Percentiles rank a stretch among this genome's conserved stretches.
Evolutionary conservation across 2,113 vertebrate genomes (phyloP).

Genomic region (Microtus pennsylvanicus): DNA sequence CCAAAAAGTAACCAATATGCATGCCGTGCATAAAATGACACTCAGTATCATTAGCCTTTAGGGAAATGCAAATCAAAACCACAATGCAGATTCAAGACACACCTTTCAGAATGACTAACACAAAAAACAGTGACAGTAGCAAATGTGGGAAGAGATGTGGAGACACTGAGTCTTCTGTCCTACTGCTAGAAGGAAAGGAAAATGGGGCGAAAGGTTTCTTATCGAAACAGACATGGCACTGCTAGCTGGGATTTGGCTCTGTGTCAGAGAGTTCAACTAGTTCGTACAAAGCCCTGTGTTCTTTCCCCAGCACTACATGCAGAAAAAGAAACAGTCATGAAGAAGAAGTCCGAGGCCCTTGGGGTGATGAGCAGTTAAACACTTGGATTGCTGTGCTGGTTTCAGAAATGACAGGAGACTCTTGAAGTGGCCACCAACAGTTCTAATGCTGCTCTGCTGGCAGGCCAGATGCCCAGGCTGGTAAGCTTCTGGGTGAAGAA

Average conservation of each 20-base stretch:
- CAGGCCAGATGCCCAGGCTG: not conserved
- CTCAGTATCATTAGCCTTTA: not conserved
- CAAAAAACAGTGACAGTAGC: not conserved
- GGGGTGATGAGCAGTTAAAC: not conserved
- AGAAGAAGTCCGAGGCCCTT: not conserved
- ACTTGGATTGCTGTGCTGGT: not conserved
- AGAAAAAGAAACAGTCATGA: not conserved
- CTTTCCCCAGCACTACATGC: not conserved
- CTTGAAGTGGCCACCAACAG: not conserved
- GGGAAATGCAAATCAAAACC: not conserved
- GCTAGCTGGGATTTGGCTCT: not conserved
- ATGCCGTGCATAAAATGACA: not conserved
- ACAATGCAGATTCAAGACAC: accelerated
- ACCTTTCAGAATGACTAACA: not conserved
- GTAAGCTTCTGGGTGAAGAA: not conserved
- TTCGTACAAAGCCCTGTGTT: not conserved
- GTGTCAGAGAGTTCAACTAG: not conserved
- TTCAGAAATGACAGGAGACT: not conserved
- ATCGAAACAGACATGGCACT: not conserved
- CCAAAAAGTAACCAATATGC: not conserved
- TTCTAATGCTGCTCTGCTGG: not conserved
- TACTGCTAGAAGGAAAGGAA: too few species aligned
- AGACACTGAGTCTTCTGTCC: not conserved
- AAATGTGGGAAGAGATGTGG: not conserved
- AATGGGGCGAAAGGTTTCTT: not conserved